Conservation (phyloP, 1,140 invertebrate species). For the Spodoptera frugiperda region DNA sequence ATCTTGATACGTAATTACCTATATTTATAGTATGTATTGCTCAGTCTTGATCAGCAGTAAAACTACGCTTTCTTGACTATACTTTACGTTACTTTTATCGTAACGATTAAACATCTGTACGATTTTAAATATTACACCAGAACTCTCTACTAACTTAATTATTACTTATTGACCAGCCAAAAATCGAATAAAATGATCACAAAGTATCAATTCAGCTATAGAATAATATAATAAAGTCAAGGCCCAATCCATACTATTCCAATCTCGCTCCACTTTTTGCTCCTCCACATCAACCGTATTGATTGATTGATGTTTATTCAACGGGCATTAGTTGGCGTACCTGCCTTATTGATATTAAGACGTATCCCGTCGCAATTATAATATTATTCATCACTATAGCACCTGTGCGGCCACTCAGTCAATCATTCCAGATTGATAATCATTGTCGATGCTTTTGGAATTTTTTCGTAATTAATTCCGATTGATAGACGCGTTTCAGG, state of each 20-base stretch:
- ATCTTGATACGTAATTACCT: too few relatives aligned
- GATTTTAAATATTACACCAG: too few relatives aligned
- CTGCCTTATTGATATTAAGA: conserved; percentile 68
- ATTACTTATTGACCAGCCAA: too few relatives aligned
- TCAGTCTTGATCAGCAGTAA: too few relatives aligned
- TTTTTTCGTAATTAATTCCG: conserved; percentile 51
- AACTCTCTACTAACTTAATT: too few relatives aligned
- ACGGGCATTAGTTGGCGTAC: conserved; percentile 67
- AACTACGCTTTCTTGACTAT: too few relatives aligned
- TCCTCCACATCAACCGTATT: conserved; percentile 65
- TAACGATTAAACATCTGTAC: too few relatives aligned
- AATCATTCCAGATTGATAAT: conserved; percentile 38
- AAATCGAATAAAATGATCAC: too few relatives aligned
- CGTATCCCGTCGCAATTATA: conserved; percentile 71
- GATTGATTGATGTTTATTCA: conserved; percentile 79
- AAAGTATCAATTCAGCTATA: too few relatives aligned
- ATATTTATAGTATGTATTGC: too few relatives aligned
- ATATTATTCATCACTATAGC: conserved; percentile 67
- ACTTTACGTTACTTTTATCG: too few relatives aligned
- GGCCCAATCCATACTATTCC: conserved; percentile 52
- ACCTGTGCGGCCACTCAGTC: conserved; percentile 45
- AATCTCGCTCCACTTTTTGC: conserved; percentile 60
- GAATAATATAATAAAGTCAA: conserved; percentile 33
- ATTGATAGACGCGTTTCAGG: conserved; percentile 39
- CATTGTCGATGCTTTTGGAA: conserved; percentile 35